Conservation (phyloP, 2,113 vertebrate species). For the Eira barbara region DNA sequence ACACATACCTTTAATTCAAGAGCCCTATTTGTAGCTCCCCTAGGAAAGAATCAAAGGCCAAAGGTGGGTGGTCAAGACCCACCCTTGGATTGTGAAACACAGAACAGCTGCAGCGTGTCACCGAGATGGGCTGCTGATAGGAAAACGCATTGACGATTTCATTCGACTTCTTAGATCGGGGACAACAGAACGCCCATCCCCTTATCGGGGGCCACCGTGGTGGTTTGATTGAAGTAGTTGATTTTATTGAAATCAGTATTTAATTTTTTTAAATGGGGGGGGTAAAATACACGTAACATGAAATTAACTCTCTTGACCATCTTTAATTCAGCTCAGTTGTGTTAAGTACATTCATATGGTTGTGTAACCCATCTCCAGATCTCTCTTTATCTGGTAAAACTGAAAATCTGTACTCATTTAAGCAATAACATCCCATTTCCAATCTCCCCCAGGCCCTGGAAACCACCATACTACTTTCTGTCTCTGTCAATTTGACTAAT, state of each 20-base stretch:
- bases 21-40: background rate
- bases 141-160: background rate
- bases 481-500: background rate
- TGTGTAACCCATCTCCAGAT: background rate
- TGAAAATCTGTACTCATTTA: background rate
- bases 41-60: constrained; percentile 33
- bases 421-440: background rate
- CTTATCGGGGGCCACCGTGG: background rate
- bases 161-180: background rate
- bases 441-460: background rate
- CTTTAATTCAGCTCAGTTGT: background rate
- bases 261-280: background rate
- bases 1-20: background rate
- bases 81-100: background rate
- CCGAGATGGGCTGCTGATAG: background rate
- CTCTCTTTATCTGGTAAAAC: background rate
- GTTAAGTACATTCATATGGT: background rate
- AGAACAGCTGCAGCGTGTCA: constrained; percentile 44
- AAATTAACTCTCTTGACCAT: background rate
- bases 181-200: background rate
- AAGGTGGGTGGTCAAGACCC: background rate
- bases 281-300: background rate
- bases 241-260: background rate
- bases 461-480: background rate
- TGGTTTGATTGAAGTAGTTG: background rate